Base-by-base conservation (phyloP, 1,140 invertebrate genomes). In the Trichoplusia ni region DNA sequence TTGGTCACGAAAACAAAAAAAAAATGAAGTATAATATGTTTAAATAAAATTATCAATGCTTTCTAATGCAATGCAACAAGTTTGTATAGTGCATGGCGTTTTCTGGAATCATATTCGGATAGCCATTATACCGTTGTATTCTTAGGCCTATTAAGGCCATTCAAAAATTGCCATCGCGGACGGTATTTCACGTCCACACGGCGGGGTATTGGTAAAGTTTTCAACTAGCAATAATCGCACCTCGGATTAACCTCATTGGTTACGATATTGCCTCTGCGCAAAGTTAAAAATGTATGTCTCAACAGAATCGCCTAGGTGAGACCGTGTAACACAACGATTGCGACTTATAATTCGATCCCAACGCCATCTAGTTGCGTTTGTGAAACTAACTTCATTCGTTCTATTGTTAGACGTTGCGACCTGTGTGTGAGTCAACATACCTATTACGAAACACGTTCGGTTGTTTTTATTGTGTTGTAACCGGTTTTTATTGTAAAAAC, bases 201-300 rank as follows among this genome's bases (percentile, higher is more conserved):
- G 95, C 95, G 95, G 95, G 95, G 95, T 96, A 96, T 97, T 96
- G 95, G 95, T 95, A 94, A 94, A 95, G 94, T 95, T 95, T 95
- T 95, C 94, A 95, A 95, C 94, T 95, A 95, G 94, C 94, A 95
- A 95, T 95, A 95, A 95, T 95, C 94, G 94, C 94, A 95, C 94
- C 94, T 95, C 94, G 92, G 94, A 93, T 93, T 88, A 92, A 93
- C 94, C 93, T 95, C 94, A 95, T 95, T 93, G 94, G 94, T 95
- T 94, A 95, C 93, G 93, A 94, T 94, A 95, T 94, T 92, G 94
- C 94, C 94, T 91, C 93, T 93, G 93, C 92, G 92, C 93, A 93
- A 93, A 93, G 93, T 92, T 93, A 77, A 86, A 5, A 21, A 5
- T 19, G 0, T 19, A 0, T 21, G 2, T 16, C 40, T 19, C 40